A percentile compares a stretch with the other conserved stretches of the same genome.
Conservation (phyloP, 2,113 vertebrate genomes). For the Salvator merianae region DNA sequence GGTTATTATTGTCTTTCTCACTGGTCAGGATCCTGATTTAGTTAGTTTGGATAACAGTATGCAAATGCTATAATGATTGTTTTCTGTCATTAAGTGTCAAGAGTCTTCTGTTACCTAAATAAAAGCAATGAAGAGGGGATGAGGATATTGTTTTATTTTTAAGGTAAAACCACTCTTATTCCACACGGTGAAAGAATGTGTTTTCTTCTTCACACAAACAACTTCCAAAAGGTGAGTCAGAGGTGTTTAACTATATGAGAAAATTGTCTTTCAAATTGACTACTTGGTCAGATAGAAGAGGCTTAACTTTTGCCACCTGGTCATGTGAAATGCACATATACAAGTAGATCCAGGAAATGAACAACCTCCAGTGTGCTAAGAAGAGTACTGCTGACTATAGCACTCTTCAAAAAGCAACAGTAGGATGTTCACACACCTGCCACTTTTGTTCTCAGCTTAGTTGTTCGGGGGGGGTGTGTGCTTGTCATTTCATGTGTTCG, state of each 20-base stretch:
- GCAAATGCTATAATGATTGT: neutral
- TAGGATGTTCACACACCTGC: too few relatives aligned
- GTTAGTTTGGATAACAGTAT: neutral
- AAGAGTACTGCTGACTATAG: too few relatives aligned
- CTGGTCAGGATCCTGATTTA: neutral
- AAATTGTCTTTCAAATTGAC: too few relatives aligned
- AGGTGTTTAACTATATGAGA: neutral
- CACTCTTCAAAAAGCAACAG: too few relatives aligned
- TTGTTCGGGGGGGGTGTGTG: too few relatives aligned
- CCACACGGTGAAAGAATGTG: neutral
- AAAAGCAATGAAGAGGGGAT: neutral
- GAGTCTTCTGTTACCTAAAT: neutral
- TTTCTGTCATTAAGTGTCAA: constrained; percentile 2
- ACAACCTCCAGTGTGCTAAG: neutral
- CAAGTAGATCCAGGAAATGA: neutral
- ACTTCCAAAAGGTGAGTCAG: neutral
- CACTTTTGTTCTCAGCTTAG: too few relatives aligned
- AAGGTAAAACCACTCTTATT: neutral
- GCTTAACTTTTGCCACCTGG: neutral
- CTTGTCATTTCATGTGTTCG: too few relatives aligned
- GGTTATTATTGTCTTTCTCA: neutral
- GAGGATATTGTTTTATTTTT: neutral
- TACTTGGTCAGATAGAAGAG: neutral
- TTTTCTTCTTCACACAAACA: neutral
- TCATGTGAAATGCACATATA: neutral